Evolutionary conservation across 2,888 invertebrate species (phyloP), one percentile per base, ranked within the genome.

Genomic region (Limnephilus auricula): DNA sequence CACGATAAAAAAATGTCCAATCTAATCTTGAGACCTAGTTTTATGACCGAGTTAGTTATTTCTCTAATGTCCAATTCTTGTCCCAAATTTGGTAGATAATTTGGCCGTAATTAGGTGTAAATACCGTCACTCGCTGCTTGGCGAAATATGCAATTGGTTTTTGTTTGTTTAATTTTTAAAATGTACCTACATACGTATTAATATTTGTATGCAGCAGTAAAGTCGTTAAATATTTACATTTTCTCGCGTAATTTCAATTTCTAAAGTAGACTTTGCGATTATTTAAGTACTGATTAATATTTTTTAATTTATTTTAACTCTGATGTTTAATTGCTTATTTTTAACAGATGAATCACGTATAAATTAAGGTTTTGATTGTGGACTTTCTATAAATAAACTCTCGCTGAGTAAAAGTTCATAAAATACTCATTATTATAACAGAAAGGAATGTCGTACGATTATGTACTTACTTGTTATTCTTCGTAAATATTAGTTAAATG

Each of bases 211-310:
- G 65, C 50, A 15, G 50, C 65, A 65, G 1, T n/a, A n/a, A n/a
- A 65, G 65, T 65, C n/a, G 65, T 65, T n/a, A 65, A 65, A 0
- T 25, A 25, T 25, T 25, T 65, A 25, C 18, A 1, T 65, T 65
- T n/a, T n/a, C n/a, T 65, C 65, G n/a, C 65, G 65, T n/a, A n/a
- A 65, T 65, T 65, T 65, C 65, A 65, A 65, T 65, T 65, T 65
- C 65, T 65, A 65, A 65, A 9, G 65, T 9, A n/a, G 65, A n/a
- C 65, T n/a, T n/a, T n/a, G 25, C 65, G 6, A 9, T 65, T 65
- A n/a, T 65, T 65, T 65, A 65, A 65, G 6, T n/a, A 65, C 65
- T 65, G 25, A 65, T 25, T 65, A 4, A 65, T 65, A 65, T 65
- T 65, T 65, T 65, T 25, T 65, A 25, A 9, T 65, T 25, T 0